Evolutionary conservation across 2,888 invertebrate genomes (phyloP), one percentile per base, ranked within the genome.

Genomic region (Phyto melanocephala): DNA sequence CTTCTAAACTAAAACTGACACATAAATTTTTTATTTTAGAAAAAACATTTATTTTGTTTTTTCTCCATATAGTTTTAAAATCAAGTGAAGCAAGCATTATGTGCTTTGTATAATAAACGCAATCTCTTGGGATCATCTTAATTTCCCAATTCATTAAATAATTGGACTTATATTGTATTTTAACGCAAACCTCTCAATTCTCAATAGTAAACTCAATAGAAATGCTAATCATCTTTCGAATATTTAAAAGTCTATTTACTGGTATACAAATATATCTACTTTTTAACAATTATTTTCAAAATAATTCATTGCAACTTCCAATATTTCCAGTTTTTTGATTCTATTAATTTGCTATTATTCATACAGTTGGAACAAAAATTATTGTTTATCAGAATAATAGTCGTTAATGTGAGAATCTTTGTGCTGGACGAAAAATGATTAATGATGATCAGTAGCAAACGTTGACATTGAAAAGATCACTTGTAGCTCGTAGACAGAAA

Each of bases 381-480:
- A 72, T 77, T 71, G n/a, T 76, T 54, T 72, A 77, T 67, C 40
- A 77, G 65, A 65, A 76, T 37, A 63, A 65, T 15, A 24, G 35
- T 47, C 15, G 11, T n/a, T n/a, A n/a, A n/a, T 24, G 42, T 22
- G 28, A 63, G 28, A 72, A 60, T 35, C 63, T 71, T 58, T 62
- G 45, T 72, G 74, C 28, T 24, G 58, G 33, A 50, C 65, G 62
- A 35, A 35, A 65, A 40, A 83, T 86, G 85, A 86, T 86, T 86
- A 85, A 86, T 86, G 86, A 85, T 81, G 84, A 81, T 84, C 83
- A 70, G 70, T 81, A 82, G 85, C 83, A 83, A 85, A 81, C 67
- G 85, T 85, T 86, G 86, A 86, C 86, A 85, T 85, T 76, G 82
- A 83, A 68, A 71, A 86, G 85, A 86, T 86, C 86, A 82, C 84